phyloP scores from a whole-genome alignment of 2,113 vertebrate species.

The Mohoua ochrocephala region DNA sequence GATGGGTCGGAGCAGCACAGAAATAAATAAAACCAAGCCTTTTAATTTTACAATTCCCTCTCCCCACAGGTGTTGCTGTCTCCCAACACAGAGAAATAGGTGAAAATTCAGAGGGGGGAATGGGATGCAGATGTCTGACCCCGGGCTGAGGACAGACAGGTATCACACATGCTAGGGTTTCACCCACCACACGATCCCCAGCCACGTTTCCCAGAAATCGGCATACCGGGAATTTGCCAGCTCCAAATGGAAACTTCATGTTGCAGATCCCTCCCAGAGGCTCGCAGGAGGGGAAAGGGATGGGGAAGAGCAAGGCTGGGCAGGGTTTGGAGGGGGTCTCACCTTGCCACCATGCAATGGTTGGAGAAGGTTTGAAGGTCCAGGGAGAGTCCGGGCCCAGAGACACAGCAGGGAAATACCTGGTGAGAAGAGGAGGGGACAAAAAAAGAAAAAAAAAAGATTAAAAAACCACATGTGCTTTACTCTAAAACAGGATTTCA shows the following conservation, averaged over 20 bases:
- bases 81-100: not conserved
- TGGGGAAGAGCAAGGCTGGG: not conserved
- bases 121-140: not conserved
- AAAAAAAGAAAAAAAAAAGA: not conserved
- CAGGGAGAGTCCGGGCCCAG: not conserved
- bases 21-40: not conserved
- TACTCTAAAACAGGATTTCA: not conserved
- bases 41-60: not conserved
- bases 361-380: not conserved
- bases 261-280: not conserved
- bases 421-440: not conserved
- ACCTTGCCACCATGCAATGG: not conserved
- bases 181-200: not conserved
- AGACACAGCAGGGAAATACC: not conserved
- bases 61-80: not conserved
- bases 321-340: not conserved
- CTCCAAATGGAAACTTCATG: constrained; percentile 26
- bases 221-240: not conserved
- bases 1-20: not conserved
- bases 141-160: constrained; percentile 32
- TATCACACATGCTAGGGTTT: constrained; percentile 31
- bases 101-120: not conserved
- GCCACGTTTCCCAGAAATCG: constrained; percentile 26
- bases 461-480: fast-evolving
- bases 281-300: not conserved